phyloP scores from a whole-genome alignment of 2,888 invertebrate genomes.

The Syrista parreyssii region DNA sequence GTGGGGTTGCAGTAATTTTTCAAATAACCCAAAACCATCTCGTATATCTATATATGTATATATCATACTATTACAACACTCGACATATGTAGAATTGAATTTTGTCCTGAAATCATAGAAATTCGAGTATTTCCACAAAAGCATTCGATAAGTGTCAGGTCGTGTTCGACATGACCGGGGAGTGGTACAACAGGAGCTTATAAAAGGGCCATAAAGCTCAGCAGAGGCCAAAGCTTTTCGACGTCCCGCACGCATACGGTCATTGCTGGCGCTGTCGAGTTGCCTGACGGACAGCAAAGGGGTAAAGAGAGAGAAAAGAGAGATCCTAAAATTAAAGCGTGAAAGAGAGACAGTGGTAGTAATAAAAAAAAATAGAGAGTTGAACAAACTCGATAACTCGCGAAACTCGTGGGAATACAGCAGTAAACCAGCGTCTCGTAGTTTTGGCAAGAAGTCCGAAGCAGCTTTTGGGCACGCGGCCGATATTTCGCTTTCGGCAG shows the following conservation, averaged over 20 bases:
- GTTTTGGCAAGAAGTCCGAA: background rate
- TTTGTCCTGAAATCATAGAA: background rate
- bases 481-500: background rate
- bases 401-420: background rate
- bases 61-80: background rate
- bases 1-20: background rate
- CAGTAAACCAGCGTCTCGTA: background rate
- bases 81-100: background rate
- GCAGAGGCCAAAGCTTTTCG: background rate
- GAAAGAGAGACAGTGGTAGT: conserved; percentile 8
- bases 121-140: background rate
- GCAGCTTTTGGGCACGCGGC: background rate
- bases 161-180: background rate
- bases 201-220: background rate
- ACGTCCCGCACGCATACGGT: background rate
- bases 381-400: background rate
- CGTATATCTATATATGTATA: background rate
- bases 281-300: background rate
- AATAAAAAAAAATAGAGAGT: background rate
- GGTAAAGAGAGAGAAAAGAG: conserved; percentile 6
- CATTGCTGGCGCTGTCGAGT: background rate
- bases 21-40: background rate
- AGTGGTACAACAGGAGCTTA: background rate
- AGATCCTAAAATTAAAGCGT: conserved; percentile 9
- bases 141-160: background rate